Evolutionary conservation across 1,140 invertebrate genomes (phyloP).

Genomic region (Apolygus lucorum): DNA sequence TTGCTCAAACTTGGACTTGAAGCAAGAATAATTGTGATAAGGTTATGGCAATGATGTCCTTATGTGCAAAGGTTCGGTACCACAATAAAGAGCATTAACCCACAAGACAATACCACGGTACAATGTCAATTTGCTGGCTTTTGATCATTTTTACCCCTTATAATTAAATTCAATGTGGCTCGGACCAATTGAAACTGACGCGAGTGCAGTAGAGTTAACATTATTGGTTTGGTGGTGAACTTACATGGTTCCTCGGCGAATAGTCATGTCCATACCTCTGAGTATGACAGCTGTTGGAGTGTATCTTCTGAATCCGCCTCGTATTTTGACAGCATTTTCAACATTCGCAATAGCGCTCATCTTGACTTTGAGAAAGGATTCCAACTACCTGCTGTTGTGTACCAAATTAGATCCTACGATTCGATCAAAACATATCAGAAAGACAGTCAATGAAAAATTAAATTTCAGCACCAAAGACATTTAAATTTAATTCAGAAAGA

Average conservation of each 20-base stretch:
- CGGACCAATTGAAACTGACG: not conserved
- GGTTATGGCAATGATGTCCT: not conserved
- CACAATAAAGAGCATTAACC: not conserved
- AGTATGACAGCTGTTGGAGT: conserved; percentile 32
- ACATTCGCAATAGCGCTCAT: too few relatives aligned
- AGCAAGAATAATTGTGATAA: too few relatives aligned
- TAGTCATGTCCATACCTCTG: conserved; percentile 42
- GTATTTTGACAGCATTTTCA: conserved; percentile 35
- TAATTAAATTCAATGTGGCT: not conserved
- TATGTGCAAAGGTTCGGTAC: too few relatives aligned
- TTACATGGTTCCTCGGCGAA: conserved; percentile 45
- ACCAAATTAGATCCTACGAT: too few relatives aligned
- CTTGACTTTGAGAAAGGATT: too few relatives aligned
- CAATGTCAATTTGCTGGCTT: not conserved
- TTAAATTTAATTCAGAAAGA: too few relatives aligned
- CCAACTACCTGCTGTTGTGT: too few relatives aligned
- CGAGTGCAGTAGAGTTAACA: not conserved
- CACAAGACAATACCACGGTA: not conserved
- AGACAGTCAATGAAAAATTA: too few relatives aligned
- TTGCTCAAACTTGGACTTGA: too few relatives aligned
- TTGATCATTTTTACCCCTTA: not conserved
- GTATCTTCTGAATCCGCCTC: conserved; percentile 41
- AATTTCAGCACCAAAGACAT: too few relatives aligned
- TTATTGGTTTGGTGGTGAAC: conserved; percentile 21
- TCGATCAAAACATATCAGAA: too few relatives aligned